Conservation (phyloP, 2,888 invertebrate species). For the Chirona hameri region DNA sequence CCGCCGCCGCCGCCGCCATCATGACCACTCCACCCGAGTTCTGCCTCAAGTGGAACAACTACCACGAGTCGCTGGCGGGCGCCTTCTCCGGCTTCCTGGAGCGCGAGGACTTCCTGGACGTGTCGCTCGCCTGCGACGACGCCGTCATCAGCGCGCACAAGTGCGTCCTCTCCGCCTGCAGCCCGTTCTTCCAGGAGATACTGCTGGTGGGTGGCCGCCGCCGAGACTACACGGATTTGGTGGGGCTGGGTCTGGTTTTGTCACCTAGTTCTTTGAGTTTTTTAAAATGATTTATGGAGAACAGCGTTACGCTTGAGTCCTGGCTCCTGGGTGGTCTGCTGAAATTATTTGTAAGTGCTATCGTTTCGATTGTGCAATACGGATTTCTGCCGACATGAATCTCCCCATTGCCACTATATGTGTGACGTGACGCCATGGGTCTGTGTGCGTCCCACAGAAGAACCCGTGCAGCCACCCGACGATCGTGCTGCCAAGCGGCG, state of each 20-base stretch:
- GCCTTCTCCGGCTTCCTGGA: constrained; percentile 32
- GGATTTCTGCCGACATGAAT: too few relatives aligned
- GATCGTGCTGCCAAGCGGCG: background rate
- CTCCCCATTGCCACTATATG: too few relatives aligned
- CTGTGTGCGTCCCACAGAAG: background rate
- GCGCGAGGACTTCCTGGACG: constrained; percentile 34
- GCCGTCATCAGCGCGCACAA: constrained; percentile 33
- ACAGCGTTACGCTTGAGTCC: too few relatives aligned
- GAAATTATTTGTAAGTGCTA: too few relatives aligned
- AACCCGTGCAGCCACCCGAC: constrained; percentile 13
- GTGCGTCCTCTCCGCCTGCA: constrained; percentile 32
- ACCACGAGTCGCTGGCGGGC: constrained; percentile 29
- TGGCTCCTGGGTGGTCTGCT: too few relatives aligned
- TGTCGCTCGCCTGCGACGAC: constrained; percentile 33
- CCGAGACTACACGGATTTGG: background rate
- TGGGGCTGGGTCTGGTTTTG: too few relatives aligned
- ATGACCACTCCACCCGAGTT: constrained; percentile 2
- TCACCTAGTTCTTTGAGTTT: too few relatives aligned
- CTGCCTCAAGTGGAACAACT: constrained; percentile 36
- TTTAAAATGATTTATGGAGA: too few relatives aligned
- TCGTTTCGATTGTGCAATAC: too few relatives aligned
- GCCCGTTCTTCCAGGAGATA: constrained; percentile 1
- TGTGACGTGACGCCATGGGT: too few relatives aligned
- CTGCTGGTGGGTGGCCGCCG: background rate
- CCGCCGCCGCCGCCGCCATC: too few relatives aligned